Evolutionary conservation across 2,888 invertebrate species (phyloP).

Genomic region (Pseudolycoriella hygida): DNA sequence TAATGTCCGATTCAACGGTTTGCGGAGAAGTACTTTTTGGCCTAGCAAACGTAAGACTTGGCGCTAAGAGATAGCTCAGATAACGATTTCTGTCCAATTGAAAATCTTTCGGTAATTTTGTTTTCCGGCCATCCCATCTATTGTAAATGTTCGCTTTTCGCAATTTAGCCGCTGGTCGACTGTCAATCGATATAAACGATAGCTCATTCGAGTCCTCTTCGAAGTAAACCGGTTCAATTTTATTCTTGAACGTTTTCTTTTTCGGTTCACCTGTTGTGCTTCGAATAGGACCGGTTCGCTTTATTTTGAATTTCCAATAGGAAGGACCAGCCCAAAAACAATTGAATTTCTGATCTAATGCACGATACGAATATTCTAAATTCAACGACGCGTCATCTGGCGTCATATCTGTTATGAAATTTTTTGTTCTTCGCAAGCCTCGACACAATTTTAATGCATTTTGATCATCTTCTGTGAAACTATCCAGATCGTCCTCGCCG

Average conservation of each 20-base stretch:
- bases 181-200: constrained; percentile 18
- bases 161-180: constrained; percentile 16
- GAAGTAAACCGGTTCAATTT: constrained; percentile 15
- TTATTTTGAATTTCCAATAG: constrained; percentile 60
- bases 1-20: constrained; percentile 21
- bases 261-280: not conserved
- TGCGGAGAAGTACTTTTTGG: not conserved
- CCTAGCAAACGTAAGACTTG: constrained; percentile 11
- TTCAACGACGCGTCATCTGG: constrained; percentile 31
- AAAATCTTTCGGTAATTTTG: constrained; percentile 23
- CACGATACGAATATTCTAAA: constrained; percentile 55
- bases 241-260: not conserved
- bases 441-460: constrained; percentile 22
- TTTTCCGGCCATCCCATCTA: constrained; percentile 27
- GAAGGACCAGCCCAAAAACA: constrained; percentile 64
- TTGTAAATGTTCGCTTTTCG: constrained; percentile 23
- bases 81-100: constrained; percentile 20
- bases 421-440: constrained; percentile 23
- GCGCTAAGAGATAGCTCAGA: constrained; percentile 18
- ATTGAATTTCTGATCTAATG: constrained; percentile 27
- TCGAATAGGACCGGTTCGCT: not conserved
- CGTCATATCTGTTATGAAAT: constrained; percentile 36
- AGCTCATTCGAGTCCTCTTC: constrained; percentile 19
- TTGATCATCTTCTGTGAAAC: constrained; percentile 26
- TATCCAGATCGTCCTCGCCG: constrained; percentile 20